Evolutionary conservation across 2,888 invertebrate genomes (phyloP).

Genomic region (Agrotis exclamationis): DNA sequence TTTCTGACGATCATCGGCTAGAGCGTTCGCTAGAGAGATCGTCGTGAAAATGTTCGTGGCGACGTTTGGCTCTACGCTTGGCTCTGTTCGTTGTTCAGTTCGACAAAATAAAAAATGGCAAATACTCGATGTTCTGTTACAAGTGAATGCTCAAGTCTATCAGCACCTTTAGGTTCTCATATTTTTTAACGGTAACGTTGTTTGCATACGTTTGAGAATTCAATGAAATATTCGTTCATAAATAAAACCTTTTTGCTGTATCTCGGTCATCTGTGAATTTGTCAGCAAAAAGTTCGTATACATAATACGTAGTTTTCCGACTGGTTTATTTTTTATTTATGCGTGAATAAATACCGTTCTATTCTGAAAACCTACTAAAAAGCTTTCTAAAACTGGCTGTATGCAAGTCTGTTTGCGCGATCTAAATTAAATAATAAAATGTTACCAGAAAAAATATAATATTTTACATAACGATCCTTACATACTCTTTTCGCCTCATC

Average conservation of each 20-base stretch:
- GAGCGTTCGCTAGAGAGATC: too few relatives aligned
- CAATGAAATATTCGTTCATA: background rate
- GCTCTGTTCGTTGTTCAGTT: too few relatives aligned
- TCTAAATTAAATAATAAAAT: background rate
- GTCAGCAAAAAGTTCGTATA: constrained; percentile 2
- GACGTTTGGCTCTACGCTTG: too few relatives aligned
- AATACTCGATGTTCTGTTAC: too few relatives aligned
- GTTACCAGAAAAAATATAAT: background rate
- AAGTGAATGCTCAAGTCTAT: too few relatives aligned
- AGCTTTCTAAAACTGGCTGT: constrained; percentile 1
- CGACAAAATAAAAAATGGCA: too few relatives aligned
- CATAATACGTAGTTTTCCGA: background rate
- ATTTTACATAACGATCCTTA: background rate
- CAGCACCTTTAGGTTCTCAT: too few relatives aligned
- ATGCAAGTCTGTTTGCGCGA: background rate
- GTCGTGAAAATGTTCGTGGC: too few relatives aligned
- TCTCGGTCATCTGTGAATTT: constrained; percentile 1
- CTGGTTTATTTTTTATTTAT: background rate
- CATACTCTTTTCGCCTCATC: too few relatives aligned
- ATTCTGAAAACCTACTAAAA: background rate
- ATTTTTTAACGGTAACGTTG: background rate
- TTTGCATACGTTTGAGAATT: background rate
- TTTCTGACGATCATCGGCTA: too few relatives aligned
- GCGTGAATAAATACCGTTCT: constrained; percentile 3
- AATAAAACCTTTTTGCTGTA: constrained; percentile 16